Evolutionary conservation across 2,888 invertebrate genomes (phyloP).

Genomic region (Embidobia sp.): DNA sequence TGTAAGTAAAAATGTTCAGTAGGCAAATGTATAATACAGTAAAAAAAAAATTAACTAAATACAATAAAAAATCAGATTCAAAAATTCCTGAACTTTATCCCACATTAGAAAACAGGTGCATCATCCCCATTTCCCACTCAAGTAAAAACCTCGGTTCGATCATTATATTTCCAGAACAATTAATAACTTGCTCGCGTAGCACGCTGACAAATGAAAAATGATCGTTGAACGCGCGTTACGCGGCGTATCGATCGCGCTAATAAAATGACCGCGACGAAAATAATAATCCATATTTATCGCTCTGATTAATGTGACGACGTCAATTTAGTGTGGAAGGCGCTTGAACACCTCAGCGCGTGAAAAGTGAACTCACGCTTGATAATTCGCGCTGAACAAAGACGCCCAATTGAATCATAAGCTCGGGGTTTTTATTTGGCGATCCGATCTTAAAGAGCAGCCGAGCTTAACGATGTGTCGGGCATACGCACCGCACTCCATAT

Average conservation of each 20-base stretch:
- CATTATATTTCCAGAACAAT: conserved; percentile 33
- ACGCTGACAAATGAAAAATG: conserved; percentile 35
- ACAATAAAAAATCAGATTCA: too few species aligned
- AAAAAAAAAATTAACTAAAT: too few species aligned
- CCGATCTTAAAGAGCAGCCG: neutral
- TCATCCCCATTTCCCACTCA: too few species aligned
- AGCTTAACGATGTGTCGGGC: conserved; percentile 36
- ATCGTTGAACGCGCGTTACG: conserved; percentile 24
- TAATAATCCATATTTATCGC: conserved; percentile 37
- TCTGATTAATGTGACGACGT: conserved; percentile 24
- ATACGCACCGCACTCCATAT: conserved; percentile 38
- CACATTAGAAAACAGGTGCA: too few species aligned
- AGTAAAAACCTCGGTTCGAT: too few species aligned
- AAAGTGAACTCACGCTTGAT: neutral
- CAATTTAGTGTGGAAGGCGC: neutral
- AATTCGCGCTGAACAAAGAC: neutral
- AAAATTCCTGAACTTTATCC: too few species aligned
- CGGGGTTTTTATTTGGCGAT: conserved; percentile 24
- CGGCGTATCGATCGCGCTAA: conserved; percentile 7
- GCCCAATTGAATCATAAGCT: conserved; percentile 24
- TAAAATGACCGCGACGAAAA: conserved; percentile 8
- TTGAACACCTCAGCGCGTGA: neutral
- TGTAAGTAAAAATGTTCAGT: too few species aligned
- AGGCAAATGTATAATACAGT: too few species aligned
- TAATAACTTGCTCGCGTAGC: conserved; percentile 12